Base-by-base conservation (phyloP, 1,140 invertebrate species). In the Penaeus vannamei region DNA sequence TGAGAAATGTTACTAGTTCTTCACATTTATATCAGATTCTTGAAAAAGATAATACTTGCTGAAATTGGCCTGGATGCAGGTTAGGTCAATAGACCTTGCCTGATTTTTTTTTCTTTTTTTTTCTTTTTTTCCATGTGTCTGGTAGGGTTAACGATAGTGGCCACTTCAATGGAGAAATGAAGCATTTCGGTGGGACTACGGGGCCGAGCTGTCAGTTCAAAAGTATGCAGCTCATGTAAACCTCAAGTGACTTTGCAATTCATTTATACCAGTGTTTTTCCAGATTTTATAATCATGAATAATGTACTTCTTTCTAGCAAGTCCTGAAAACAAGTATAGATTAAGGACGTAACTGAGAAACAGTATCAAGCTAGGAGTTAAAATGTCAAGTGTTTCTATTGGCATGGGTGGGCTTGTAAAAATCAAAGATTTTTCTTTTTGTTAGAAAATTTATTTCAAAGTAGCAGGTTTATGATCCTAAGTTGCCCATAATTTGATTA, bases 71-170 rank as follows among this genome's bases (percentile, higher is more conserved):
- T 53, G 53, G 53, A 53, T 53, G 53, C 53, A 53, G 53, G 53
- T 53, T 53, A 53, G 53, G 53, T 53, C 53, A 32, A 2, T 32
- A 26, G 42, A 29, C n/a, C 42, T 76, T 76, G 72, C 29, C 29
- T 72, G 69, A 29, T 76, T 76, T 76, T 32, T 29, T 32, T 32
- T n/a, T 17, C 17, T 29, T 76, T 36, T 20, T 76, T 76, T 29
- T 29, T 32, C 12, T 36, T 76, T 29, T 80, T 60, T 81, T 61
- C 66, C 66, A 53, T 32, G 53, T 69, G 62, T 81, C 14, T 87
- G 86, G 77, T 82, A 87, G 77, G 81, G 86, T 66, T 84, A 84
- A 82, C 77, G 86, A 46, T 61, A 66, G 79, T 87, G 86, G 86
- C 79, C 61, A 81, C 26, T 26, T 53, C 59, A 64, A 22, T 46